Evolutionary conservation across 2,888 invertebrate species (phyloP), one percentile per base, ranked within the genome.

Genomic region (Pollenia labialis): DNA sequence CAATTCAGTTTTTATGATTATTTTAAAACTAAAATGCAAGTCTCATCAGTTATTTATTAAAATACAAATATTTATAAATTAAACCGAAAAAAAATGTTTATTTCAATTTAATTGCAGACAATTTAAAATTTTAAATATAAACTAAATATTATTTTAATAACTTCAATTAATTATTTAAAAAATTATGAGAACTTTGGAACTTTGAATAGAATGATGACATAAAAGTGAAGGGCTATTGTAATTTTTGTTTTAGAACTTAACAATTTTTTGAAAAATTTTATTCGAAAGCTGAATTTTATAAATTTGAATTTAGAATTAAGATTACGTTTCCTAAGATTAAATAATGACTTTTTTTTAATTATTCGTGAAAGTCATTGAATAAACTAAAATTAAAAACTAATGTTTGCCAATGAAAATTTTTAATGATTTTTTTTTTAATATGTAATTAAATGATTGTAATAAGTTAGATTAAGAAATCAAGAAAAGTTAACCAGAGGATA

Each of bases 361-460:
- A 56, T 56, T 56, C 56, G 23, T 56, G 56, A 56, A 56, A 56
- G 56, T 56, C 56, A 56, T 56, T 18, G 56, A 56, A 23, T 23
- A 11, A 12, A 56, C 4, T 56, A 23, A 56, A 11, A 56, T 12
- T 32, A 32, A 32, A 12, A 56, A 23, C 23, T 56, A 3, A 56
- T 23, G 56, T 56, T 23, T 56, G 18, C 23, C 23, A 9, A 32
- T 32, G 1, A 32, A 32, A 32, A 32, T 6, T 32, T 32, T 32
- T 6, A 32, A 32, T 32, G 4, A 6, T 32, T 32, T 32, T 32
- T 32, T 32, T 32, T 0, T 2, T 2, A 23, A 23, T 23, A 32
- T 32, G 32, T 6, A 32, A 32, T 32, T 32, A 32, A 32, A 32
- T 32, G 6, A 6, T 32, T 32, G 32, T 32, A 6, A 32, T 32